Percentiles rank a stretch among this genome's conserved stretches.
These are phyloP conservation scores for Drosophila meridionalis DNA, from an alignment of 2,888 invertebrate species.

Conservation along the genomic window DNA sequence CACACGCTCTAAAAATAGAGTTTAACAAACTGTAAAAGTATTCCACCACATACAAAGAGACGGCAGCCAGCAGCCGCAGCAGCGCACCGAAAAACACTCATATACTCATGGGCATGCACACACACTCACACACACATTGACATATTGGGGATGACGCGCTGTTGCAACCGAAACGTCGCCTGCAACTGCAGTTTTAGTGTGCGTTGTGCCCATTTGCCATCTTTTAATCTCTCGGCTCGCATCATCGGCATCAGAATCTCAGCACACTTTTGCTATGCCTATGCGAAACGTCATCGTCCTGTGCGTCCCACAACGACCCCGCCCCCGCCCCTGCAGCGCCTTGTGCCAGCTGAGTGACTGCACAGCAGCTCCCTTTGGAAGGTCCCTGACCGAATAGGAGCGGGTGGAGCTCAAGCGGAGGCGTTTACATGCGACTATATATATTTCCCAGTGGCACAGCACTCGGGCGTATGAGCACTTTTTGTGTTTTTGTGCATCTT, in stretches of 20 bases:
- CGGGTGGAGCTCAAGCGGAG: conserved; percentile 1
- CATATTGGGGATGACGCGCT: conserved; percentile 61
- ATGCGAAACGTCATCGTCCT: conserved; percentile 71
- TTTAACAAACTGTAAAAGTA: conserved; percentile 79
- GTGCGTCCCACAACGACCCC: conserved; percentile 7
- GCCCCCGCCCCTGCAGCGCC: background rate
- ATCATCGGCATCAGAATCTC: conserved; percentile 58
- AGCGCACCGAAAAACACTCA: conserved; percentile 51
- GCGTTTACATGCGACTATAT: conserved; percentile 16
- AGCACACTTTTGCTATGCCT: conserved; percentile 61
- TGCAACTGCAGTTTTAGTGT: conserved; percentile 25
- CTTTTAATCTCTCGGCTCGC: conserved; percentile 31
- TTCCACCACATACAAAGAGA: conserved; percentile 77
- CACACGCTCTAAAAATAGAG: conserved; percentile 76
- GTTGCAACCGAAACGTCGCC: conserved; percentile 47
- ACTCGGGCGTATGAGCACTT: conserved; percentile 41
- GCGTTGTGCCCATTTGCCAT: conserved; percentile 55
- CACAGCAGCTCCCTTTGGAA: conserved; percentile 17
- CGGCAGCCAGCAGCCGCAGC: conserved; percentile 24
- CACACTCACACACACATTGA: conserved; percentile 31
- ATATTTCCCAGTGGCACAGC: conserved; percentile 37
- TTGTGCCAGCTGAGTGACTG: conserved; percentile 28
- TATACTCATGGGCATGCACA: conserved; percentile 18
- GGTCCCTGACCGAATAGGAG: conserved; percentile 14
- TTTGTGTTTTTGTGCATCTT: conserved; percentile 61